Evolutionary conservation across 1,140 invertebrate species (phyloP), one percentile per base, ranked within the genome.

Genomic region (Bombus ignitus): DNA sequence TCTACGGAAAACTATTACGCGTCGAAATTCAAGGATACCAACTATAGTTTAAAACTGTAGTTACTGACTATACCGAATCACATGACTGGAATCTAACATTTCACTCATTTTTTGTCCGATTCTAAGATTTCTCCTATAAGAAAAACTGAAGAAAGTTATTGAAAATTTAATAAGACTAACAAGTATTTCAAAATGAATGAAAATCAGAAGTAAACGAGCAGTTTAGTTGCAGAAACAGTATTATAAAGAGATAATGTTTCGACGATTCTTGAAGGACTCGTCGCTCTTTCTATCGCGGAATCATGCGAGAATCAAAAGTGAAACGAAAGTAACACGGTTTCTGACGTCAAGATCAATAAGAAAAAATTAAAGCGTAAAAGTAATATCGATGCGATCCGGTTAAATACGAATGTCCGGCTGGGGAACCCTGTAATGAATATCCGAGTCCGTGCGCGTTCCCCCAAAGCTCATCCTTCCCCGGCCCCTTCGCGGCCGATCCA

Each of bases 321-420:
- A 35, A 35, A 18, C 12, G 13, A 37, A 68, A 47, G 35, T 35
- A 42, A 25, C 59, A 73, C 4, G 15, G 25, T 47, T 39, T 37
- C 25, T 39, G 28, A 47, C 6, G 35, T 22, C 10, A 39, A 39
- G 10, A 85, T 65, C 35, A 68, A 74, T 68, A 81, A 81, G 84
- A 53, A 75, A 70, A 39, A 81, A 74, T 81, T 44, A 66, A 81
- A 57, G 79, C 71, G 44, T 62, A 74, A 85, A 81, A 81, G 53
- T 71, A 83, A 28, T 32, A 86, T 86, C 88, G 87, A 76, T 68
- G 53, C 80, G 47, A 62, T 71, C 32, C 53, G 91, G 93, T 95
- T 94, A 95, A 95, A 95, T 95, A 92, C 93, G 93, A 94, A 95
- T 95, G 94, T 95, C 94, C 95, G 95, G 95, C 94, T 92, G 93